Evolutionary conservation across 2,797 vertebrate species (phyloP).

Genomic region (Aldrovandia affinis): DNA sequence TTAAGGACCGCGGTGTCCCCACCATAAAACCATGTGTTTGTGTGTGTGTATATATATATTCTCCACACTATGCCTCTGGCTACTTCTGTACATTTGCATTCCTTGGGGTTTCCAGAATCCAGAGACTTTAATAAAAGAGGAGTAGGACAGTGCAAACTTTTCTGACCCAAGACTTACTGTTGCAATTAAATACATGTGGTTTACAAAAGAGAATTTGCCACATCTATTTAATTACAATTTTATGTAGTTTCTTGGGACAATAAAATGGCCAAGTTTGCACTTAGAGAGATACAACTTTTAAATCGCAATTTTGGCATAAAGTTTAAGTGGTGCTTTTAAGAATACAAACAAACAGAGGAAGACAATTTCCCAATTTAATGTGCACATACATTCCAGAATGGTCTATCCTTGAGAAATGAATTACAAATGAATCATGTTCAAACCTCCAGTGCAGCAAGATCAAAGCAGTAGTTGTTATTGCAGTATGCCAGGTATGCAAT

Average conservation of each 20-base stretch:
- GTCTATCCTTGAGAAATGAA: background rate
- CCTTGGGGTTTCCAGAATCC: background rate
- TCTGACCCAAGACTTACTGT: no score
- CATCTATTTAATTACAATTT: slow-evolving; percentile 74
- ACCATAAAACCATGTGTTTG: no score
- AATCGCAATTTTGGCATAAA: slow-evolving; percentile 66
- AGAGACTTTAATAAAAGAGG: background rate
- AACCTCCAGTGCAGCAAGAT: background rate
- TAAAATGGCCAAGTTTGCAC: no score
- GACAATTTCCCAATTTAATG: background rate
- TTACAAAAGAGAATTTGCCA: no score
- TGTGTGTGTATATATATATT: no score
- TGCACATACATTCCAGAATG: background rate
- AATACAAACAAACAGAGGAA: slow-evolving; percentile 54
- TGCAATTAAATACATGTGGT: no score
- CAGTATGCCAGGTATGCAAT: background rate
- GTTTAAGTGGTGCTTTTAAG: slow-evolving; percentile 53
- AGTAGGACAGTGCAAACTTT: no score
- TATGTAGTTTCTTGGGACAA: slow-evolving; percentile 60
- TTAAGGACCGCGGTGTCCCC: no score
- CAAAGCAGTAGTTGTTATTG: background rate
- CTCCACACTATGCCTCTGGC: no score
- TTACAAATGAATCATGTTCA: background rate
- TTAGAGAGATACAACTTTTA: slow-evolving; percentile 50
- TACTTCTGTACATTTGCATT: background rate